phyloP scores from a whole-genome alignment of 1,140 invertebrate genomes.

The Drosophila orosa region DNA sequence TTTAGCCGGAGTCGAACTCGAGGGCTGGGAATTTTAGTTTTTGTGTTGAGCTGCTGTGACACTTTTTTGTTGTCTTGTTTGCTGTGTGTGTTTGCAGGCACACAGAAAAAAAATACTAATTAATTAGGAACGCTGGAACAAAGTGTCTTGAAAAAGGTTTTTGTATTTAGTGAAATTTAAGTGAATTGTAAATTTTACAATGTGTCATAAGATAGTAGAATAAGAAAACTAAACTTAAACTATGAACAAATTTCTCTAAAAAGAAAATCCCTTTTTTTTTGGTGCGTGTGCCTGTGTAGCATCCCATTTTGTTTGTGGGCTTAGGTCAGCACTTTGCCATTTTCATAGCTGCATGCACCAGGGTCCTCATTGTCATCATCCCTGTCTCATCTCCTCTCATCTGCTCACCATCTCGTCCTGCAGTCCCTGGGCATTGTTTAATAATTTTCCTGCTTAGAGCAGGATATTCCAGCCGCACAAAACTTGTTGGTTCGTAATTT shows the following conservation, averaged over 20 bases:
- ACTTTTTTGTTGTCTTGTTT: slow-evolving; percentile 31
- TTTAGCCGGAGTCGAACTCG: slow-evolving; percentile 20
- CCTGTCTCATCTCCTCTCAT: slow-evolving; percentile 1
- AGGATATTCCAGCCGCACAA: slow-evolving; percentile 34
- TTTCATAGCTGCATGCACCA: slow-evolving; percentile 63
- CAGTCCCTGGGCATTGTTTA: slow-evolving; percentile 64
- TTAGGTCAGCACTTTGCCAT: slow-evolving; percentile 68
- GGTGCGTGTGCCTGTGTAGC: slow-evolving; percentile 13
- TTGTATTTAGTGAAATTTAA: too few relatives aligned
- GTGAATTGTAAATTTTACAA: neutral
- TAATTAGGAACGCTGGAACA: neutral
- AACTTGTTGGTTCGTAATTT: slow-evolving; percentile 36
- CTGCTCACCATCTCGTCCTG: slow-evolving; percentile 1
- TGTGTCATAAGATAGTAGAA: neutral
- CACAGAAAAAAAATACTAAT: neutral
- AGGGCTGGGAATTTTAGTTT: slow-evolving; percentile 35
- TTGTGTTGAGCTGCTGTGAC: slow-evolving; percentile 52
- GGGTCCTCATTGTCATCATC: slow-evolving; percentile 52
- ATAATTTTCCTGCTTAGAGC: slow-evolving; percentile 67
- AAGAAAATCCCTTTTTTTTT: neutral
- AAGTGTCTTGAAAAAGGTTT: neutral
- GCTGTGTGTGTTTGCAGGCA: slow-evolving; percentile 3
- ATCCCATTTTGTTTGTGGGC: slow-evolving; percentile 58
- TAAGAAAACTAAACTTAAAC: neutral
- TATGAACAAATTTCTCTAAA: neutral